Conservation (phyloP, 1,140 invertebrate species). For the Polypedilum pembai region DNA sequence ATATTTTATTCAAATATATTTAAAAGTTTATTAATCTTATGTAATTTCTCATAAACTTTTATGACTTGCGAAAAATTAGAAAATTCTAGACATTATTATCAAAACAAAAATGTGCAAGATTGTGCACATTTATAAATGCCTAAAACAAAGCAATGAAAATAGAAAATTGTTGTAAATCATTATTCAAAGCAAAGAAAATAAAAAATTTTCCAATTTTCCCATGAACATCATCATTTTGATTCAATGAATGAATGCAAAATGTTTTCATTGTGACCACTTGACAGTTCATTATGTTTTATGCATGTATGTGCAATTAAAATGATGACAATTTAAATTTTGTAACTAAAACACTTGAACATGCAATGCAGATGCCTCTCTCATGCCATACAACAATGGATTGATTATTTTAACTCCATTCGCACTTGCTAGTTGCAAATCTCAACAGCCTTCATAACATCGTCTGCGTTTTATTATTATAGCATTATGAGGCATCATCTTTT, state of each 20-base stretch:
- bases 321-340: conserved; percentile 19
- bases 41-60: no score
- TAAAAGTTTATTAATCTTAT: no score
- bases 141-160: no score
- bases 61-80: no score
- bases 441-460: background rate
- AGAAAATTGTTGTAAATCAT: no score
- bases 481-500: background rate
- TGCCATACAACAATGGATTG: background rate
- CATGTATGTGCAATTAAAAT: conserved; percentile 2
- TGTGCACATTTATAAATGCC: no score
- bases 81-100: no score
- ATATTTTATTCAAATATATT: no score
- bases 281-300: background rate
- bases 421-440: background rate
- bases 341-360: conserved; percentile 9
- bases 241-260: background rate
- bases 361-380: background rate
- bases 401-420: background rate
- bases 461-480: conserved; percentile 21
- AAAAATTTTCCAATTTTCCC: background rate
- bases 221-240: background rate
- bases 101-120: no score
- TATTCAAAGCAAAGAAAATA: no score
- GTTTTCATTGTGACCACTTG: background rate